These are phyloP conservation scores for Coluber constrictor DNA, from an alignment of 2,797 vertebrate species.

Conservation along the genomic window DNA sequence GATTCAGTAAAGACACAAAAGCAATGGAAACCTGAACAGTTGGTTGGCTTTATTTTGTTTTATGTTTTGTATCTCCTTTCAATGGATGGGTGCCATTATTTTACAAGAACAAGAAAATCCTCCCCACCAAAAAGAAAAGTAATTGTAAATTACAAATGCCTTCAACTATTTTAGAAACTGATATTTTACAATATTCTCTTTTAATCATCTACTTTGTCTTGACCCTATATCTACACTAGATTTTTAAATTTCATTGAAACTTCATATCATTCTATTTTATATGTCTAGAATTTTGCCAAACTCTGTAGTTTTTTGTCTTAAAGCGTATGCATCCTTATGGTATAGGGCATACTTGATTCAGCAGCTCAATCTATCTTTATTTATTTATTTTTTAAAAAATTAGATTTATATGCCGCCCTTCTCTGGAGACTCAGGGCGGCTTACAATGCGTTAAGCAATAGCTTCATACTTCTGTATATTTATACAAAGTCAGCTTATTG, in stretches of 20 bases:
- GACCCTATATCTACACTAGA: not conserved
- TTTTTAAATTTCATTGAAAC: not conserved
- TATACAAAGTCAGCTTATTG: too few species aligned
- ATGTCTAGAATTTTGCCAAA: not conserved
- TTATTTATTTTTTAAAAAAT: too few species aligned
- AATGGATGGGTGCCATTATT: not conserved
- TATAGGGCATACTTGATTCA: not conserved
- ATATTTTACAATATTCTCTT: not conserved
- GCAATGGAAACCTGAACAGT: not conserved
- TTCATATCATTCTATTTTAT: not conserved
- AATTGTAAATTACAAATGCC: not conserved
- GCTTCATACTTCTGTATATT: too few species aligned
- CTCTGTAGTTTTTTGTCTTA: not conserved
- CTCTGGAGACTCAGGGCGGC: too few species aligned
- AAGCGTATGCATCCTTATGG: not conserved
- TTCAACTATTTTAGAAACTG: not conserved
- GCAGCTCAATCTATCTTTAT: not conserved
- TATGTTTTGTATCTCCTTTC: not conserved
- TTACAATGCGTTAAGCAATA: too few species aligned
- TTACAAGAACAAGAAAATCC: not conserved
- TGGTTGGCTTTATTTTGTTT: not conserved
- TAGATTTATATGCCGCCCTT: too few species aligned
- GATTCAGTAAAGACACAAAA: not conserved
- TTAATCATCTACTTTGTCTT: not conserved
- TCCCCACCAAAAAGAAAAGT: not conserved